Base-by-base conservation (phyloP, 2,888 invertebrate genomes). In the Folsomia candida region DNA sequence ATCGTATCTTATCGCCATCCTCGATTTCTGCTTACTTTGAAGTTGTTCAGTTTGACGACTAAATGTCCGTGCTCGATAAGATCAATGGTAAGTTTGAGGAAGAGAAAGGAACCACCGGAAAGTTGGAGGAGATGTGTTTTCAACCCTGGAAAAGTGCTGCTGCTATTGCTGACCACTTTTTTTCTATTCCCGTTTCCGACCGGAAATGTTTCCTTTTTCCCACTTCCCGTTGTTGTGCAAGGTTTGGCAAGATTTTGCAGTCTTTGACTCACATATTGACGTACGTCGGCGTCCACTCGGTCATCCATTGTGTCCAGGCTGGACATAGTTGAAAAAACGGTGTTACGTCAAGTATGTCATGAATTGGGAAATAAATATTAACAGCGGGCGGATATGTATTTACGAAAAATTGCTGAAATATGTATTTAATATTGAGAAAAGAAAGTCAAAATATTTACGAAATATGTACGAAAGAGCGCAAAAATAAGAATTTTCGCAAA, bases 21-120 rank as follows among this genome's bases (percentile, higher is more conserved):
- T n/a, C n/a, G n/a, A n/a, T n/a, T n/a, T n/a, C 14, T 37, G 4
- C 37, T 61, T 25, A 84, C 92, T 86, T 96, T 96, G 83, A 94
- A 97, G 82, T 93, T 93, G 0, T 93, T 89, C 3, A 95, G 95
- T 84, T 97, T 97, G 51, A 94, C 90, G 20, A 96, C 94, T 76
- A 97, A 87, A 81, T 94, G 92, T 59, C 96, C 96, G 80, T 90
- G 88, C 83, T 96, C 95, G 78, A 97, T 89, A 78, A 97, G 88
- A 85, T 97, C 96, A 77, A 98, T 85, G 51, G 93, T 91, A 67
- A 97, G 86, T 85, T 96, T 95, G 75, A 93, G 89, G 84, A 93
- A 97, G 76, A 97, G 87, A 84, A 96, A 94, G 63, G 94, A 95
- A 72, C 97, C 97, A 81, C 90, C 89, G 77, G 94, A 90, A 72